Percentiles rank a stretch among this genome's conserved stretches.
Conservation (phyloP, 2,113 vertebrate species). For the Dipodomys merriami region DNA sequence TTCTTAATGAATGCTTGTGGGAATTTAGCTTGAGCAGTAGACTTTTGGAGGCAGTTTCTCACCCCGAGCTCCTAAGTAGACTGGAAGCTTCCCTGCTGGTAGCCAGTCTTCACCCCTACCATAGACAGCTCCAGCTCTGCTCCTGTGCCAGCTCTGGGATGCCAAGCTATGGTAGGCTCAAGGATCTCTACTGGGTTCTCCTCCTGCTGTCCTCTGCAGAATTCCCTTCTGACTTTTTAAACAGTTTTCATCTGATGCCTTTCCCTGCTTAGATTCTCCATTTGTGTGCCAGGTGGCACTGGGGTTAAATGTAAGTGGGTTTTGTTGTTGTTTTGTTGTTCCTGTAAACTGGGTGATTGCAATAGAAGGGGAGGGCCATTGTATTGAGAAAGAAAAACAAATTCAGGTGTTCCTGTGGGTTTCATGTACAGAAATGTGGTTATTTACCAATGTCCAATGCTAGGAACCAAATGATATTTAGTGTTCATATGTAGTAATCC, state of each 20-base stretch:
- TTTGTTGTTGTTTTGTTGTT: neutral
- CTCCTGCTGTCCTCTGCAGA: slow-evolving; percentile 1
- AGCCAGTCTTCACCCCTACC: too few species aligned
- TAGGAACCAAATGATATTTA: neutral
- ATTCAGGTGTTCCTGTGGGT: neutral
- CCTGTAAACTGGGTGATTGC: neutral
- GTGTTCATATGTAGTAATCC: neutral
- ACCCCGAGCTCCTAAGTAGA: neutral
- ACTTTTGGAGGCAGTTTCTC: too few species aligned
- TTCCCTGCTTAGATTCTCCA: slow-evolving; percentile 11
- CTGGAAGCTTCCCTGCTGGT: accelerated
- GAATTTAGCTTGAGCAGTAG: too few species aligned
- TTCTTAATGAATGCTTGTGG: too few species aligned
- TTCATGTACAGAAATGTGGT: neutral
- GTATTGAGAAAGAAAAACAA: too few species aligned
- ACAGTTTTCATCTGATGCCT: slow-evolving; percentile 45
- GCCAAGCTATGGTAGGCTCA: too few species aligned
- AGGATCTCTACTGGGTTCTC: neutral
- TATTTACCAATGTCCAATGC: neutral
- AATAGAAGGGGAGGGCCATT: too few species aligned
- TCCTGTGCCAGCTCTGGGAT: too few species aligned
- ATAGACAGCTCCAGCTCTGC: too few species aligned
- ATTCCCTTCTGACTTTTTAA: slow-evolving; percentile 21
- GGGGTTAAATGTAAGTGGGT: neutral
- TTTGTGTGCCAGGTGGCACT: neutral